Base-by-base conservation (phyloP, 2,797 vertebrate species). In the Leontocebus nigricollis region DNA sequence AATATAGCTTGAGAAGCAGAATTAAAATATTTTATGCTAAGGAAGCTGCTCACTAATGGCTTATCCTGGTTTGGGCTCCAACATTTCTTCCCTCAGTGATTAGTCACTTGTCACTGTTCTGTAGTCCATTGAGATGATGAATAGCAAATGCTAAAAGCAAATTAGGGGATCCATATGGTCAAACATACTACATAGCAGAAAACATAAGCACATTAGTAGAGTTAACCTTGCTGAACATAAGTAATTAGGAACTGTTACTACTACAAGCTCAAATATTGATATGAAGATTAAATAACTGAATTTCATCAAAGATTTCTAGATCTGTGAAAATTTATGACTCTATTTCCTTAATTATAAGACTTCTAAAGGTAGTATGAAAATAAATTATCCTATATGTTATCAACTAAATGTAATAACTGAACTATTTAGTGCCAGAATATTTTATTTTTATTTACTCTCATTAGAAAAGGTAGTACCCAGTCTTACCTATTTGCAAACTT, bases 161-260 rank as follows among this genome's bases (percentile, higher is more conserved):
- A 97, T 94, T 96, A 97, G 79, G 48, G 83, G 3, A 4, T 96
- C 95, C 93, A 95, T 95, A 95, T 96, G 96, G 89, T 87, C 46
- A 85, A 95, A 84, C 87, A 87, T 76, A 96, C 73, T 86, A 88
- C 93, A 77, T 44, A 83, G 83, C 70, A 95, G 85, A 97, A 98
- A 97, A 96, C 90, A 97, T 83, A 89, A 26, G n/a, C 72, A 94
- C 33, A 85, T 95, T 92, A 97, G 50, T 61, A 88, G 64, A 96
- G 88, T 94, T 94, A 96, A 96, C 75, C 92, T 97, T 96, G 92
- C 72, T 95, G 61, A 97, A 96, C 26, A 17, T 46, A 92, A 96
- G 48, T 89, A 94, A 96, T 91, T 94, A 97, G 94, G 95, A 97
- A 94, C 9, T 96, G 41, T 81, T 95, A 86, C 33, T 92, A 79